A percentile compares a stretch with the other conserved stretches of the same genome.
phyloP scores from a whole-genome alignment of 2,797 vertebrate species.

The Pangasius krempfi region DNA sequence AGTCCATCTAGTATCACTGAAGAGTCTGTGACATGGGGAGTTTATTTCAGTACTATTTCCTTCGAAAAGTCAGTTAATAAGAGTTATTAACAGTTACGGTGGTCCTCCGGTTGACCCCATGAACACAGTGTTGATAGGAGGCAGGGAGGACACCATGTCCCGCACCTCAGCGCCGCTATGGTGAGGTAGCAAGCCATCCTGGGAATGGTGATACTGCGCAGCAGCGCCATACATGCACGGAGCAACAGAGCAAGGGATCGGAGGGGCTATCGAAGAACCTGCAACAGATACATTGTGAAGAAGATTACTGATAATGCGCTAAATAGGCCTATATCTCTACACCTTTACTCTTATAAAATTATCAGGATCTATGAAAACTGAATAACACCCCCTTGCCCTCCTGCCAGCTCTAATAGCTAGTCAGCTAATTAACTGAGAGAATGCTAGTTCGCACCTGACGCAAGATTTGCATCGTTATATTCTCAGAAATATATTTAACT shows the following conservation, averaged over 20 bases:
- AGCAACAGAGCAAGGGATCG: constrained; percentile 76
- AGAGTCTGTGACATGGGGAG: background rate
- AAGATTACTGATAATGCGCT: background rate
- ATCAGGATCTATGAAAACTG: background rate
- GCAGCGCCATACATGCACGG: constrained; percentile 91
- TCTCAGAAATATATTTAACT: background rate
- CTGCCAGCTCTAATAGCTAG: background rate
- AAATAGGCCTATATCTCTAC: background rate
- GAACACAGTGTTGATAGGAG: constrained; percentile 97
- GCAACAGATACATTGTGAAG: constrained; percentile 16
- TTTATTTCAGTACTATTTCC: background rate
- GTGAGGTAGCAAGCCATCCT: constrained; percentile 81
- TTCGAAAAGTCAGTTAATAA: background rate
- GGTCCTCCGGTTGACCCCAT: constrained; percentile 87
- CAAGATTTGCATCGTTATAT: background rate
- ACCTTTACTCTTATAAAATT: background rate
- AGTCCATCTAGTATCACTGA: background rate
- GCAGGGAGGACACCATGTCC: constrained; percentile 88
- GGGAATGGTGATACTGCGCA: constrained; percentile 77
- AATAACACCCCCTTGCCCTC: background rate
- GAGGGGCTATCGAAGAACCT: constrained; percentile 77
- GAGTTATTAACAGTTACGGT: constrained; percentile 69
- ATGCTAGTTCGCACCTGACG: background rate
- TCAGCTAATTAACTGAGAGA: background rate
- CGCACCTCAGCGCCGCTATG: constrained; percentile 73